Evolutionary conservation across 2,797 vertebrate genomes (phyloP).

Genomic region (Parauchenoglanis ngamensis): DNA sequence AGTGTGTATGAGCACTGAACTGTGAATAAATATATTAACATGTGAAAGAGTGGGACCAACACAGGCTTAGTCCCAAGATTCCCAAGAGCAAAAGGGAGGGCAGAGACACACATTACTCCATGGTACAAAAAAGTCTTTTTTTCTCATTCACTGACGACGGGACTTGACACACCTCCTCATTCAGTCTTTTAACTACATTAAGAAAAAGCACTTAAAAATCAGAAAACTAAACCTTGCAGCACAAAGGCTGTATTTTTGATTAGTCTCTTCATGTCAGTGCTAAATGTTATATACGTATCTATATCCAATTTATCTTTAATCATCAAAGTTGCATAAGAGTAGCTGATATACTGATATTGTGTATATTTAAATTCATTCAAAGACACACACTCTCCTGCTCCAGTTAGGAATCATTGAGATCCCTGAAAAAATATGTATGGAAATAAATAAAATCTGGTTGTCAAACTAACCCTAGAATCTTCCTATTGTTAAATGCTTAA

Average conservation of each 20-base stretch:
- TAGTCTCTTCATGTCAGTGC: neutral
- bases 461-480: neutral
- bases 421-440: neutral
- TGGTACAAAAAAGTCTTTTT: neutral
- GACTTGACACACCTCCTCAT: neutral
- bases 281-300: neutral
- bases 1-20: conserved; percentile 64
- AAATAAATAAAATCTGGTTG: neutral
- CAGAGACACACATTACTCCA: conserved; percentile 41
- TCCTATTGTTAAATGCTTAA: neutral
- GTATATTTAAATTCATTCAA: neutral
- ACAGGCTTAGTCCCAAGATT: conserved; percentile 53
- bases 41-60: conserved; percentile 70
- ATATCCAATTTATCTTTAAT: neutral
- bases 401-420: neutral
- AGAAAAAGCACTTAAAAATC: neutral
- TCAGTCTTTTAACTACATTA: neutral
- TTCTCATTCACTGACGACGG: neutral
- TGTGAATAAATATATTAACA: conserved; percentile 77
- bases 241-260: neutral
- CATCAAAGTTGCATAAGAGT: neutral
- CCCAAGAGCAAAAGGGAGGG: conserved; percentile 41
- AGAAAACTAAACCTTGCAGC: neutral
- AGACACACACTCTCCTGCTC: neutral
- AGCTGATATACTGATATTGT: neutral